A percentile compares a stretch with the other conserved stretches of the same genome.
Conservation (phyloP, 2,113 vertebrate genomes). For the Rhinolophus sinicus region DNA sequence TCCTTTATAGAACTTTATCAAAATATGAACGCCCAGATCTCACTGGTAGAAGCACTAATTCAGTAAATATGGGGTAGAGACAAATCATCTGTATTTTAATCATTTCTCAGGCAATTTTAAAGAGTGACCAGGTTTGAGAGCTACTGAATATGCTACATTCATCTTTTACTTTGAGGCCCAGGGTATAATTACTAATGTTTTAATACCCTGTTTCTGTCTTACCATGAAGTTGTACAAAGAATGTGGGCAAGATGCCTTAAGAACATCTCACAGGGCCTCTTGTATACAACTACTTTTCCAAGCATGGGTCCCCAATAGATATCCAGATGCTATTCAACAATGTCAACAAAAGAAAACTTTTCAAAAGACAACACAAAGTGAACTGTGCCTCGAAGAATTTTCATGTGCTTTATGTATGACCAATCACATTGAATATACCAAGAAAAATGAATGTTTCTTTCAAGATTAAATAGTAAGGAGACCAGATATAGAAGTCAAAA, state of each 20-base stretch:
- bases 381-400: slow-evolving; percentile 42
- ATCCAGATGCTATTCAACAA: neutral
- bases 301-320: neutral
- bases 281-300: slow-evolving; percentile 48
- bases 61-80: neutral
- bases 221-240: neutral
- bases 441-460: slow-evolving; percentile 37
- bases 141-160: neutral
- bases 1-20: neutral
- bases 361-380: slow-evolving; percentile 55
- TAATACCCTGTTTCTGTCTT: neutral
- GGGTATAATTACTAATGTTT: neutral
- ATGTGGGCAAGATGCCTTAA: neutral
- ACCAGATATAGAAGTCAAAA: neutral
- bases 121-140: neutral
- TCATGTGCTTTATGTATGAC: slow-evolving; percentile 37
- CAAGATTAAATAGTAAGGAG: slow-evolving; percentile 35
- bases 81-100: slow-evolving; percentile 3
- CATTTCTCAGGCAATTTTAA: neutral
- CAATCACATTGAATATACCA: neutral
- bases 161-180: neutral
- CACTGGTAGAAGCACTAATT: neutral
- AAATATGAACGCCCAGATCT: slow-evolving; percentile 16
- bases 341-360: slow-evolving; percentile 49
- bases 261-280: neutral